Base-by-base conservation (phyloP, 2,888 invertebrate species). In the Drosophila hamatofila region DNA sequence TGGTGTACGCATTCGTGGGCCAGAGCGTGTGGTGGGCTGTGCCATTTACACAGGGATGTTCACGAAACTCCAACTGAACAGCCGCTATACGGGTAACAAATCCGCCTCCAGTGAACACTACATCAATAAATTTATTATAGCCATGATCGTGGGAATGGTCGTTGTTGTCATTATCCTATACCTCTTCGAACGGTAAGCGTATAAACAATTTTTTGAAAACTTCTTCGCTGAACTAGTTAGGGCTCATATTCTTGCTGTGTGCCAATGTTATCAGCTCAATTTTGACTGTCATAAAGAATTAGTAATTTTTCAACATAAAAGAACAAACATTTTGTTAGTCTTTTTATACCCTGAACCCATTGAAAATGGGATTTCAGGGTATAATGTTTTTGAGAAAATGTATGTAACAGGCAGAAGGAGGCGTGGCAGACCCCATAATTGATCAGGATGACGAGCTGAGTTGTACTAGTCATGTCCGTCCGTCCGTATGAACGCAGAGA, bases 21-120 rank as follows among this genome's bases (percentile, higher is more conserved):
- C 97, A 0, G 95, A 96, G 71, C 96, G 94, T 93, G 94, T 96
- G 21, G 93, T 95, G 88, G 97, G 97, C 4, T 96, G 96, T 92
- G 97, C 96, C 16, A 94, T 97, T 18, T 97, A 97, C 88, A 97
- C 97, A 16, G 95, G 97, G 0, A 95, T 95, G 92, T 96, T 96
- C 78, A 97, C 97, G 0, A 97, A 97, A 92, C 93, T 97, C 80
- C 96, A 97, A 0, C 93, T 97, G 3, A 97, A 97, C 91, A 96
- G 97, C 0, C 96, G 95, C 83, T 94, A 95, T 81, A 94, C 95
- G 3, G 94, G 94, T 59, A 96, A 95, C 90, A 97, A 97, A 91
- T 96, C 96, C 83, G 94, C 95, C 2, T 95, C 95, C 2, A 94
- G 94, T 83, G 95, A 95, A 85, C 73, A 93, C 70, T 95, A 95